Evolutionary conservation across 2,113 vertebrate species (phyloP).

Genomic region (Xyrauchen texanus): DNA sequence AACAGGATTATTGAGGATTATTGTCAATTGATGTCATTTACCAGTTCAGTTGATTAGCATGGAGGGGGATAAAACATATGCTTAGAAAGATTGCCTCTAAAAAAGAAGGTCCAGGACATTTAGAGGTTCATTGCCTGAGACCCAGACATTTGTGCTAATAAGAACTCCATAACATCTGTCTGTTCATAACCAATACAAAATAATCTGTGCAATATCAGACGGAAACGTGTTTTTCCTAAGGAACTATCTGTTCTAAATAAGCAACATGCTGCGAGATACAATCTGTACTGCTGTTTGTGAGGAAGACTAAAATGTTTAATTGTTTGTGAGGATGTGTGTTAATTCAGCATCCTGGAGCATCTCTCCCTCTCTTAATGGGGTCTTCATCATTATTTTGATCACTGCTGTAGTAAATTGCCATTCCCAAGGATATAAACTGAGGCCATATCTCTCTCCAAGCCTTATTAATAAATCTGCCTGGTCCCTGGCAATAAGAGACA

Average conservation of each 20-base stretch:
- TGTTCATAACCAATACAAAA: conserved; percentile 20
- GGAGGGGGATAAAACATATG: conserved; percentile 15
- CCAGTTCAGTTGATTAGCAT: neutral
- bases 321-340: neutral
- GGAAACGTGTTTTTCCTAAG: conserved; percentile 21
- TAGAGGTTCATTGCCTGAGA: conserved; percentile 8
- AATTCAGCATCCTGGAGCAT: conserved; percentile 8
- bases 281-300: conserved; percentile 8
- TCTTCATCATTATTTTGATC: conserved; percentile 47
- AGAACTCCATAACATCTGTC: conserved; percentile 27
- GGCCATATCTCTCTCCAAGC: conserved; percentile 22
- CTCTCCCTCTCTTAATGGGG: conserved; percentile 9
- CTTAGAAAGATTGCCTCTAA: neutral
- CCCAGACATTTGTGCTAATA: conserved; percentile 24
- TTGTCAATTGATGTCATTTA: conserved; percentile 22
- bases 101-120: neutral
- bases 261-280: conserved; percentile 1
- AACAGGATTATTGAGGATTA: conserved; percentile 26
- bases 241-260: conserved; percentile 29
- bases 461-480: conserved; percentile 44
- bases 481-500: conserved; percentile 23
- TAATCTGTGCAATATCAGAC: conserved; percentile 33
- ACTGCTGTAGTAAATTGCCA: conserved; percentile 16
- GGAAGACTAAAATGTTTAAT: conserved; percentile 9
- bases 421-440: conserved; percentile 31